These are phyloP conservation scores for Mamestra brassicae DNA, from an alignment of 2,888 invertebrate genomes.

Conservation along the genomic window DNA sequence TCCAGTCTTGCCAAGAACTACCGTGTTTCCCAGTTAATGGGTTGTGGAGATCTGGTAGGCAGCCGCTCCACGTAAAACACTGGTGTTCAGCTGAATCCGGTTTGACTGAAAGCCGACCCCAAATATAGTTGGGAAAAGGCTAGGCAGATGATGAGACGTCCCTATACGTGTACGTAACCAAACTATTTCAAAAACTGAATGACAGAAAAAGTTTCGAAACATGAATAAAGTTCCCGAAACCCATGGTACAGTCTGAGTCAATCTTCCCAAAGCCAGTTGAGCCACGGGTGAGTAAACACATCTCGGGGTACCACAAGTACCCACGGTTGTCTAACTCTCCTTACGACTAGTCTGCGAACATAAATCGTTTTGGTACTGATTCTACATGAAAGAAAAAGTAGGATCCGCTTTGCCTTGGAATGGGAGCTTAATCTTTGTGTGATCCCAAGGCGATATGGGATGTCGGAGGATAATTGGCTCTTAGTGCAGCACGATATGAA, in stretches of 20 bases:
- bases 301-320: slow-evolving; percentile 54
- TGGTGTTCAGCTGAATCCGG: no score
- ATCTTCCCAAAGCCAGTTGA: slow-evolving; percentile 72
- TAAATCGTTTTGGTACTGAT: slow-evolving; percentile 56
- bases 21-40: no score
- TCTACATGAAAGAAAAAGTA: slow-evolving; percentile 35
- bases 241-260: slow-evolving; percentile 58
- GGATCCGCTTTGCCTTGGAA: slow-evolving; percentile 6
- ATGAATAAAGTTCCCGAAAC: slow-evolving; percentile 19
- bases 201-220: background rate
- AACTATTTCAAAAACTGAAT: background rate
- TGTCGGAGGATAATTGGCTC: slow-evolving; percentile 28
- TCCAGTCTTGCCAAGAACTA: no score
- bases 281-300: slow-evolving; percentile 72
- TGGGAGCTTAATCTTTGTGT: slow-evolving; percentile 4
- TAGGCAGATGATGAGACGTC: no score
- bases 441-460: slow-evolving; percentile 5
- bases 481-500: slow-evolving; percentile 2
- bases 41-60: no score
- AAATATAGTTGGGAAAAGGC: no score
- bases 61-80: no score
- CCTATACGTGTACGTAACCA: background rate
- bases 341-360: slow-evolving; percentile 37
- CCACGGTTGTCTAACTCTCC: slow-evolving; percentile 53
- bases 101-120: no score